phyloP scores from a whole-genome alignment of 35 echinoderm and acorn worm genomes.

The Stichopus chloronotus region DNA sequence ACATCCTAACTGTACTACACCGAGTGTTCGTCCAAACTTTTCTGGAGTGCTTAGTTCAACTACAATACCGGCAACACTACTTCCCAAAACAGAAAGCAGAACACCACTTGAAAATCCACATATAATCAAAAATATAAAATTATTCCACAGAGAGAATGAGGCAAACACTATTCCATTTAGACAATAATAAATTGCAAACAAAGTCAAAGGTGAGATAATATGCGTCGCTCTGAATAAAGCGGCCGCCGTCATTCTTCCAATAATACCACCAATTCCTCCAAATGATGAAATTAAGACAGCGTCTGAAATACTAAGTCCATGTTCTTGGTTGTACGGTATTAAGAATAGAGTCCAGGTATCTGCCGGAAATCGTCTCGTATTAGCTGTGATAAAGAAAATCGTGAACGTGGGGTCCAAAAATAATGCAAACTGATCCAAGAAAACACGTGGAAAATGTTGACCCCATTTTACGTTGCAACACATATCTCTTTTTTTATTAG shows the following conservation, averaged over 20 bases:
- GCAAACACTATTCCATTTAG: neutral
- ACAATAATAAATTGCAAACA: neutral
- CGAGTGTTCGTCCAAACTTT: neutral
- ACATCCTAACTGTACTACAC: neutral
- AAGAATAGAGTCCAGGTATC: constrained; percentile 16
- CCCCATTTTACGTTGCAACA: no score
- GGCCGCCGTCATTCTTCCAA: neutral
- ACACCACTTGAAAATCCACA: constrained; percentile 13
- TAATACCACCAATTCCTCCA: neutral
- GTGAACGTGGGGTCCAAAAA: neutral
- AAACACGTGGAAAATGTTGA: neutral
- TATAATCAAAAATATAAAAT: neutral
- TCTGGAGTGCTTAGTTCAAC: neutral
- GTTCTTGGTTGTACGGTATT: constrained; percentile 10
- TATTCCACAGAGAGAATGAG: neutral
- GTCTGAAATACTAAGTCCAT: neutral
- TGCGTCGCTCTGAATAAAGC: neutral
- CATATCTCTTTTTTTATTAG: neutral
- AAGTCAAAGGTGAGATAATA: neutral
- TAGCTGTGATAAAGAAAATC: constrained; percentile 5
- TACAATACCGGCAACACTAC: neutral
- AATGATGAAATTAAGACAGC: neutral
- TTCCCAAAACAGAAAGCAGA: neutral
- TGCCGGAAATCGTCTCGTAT: neutral
- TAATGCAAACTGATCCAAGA: neutral